phyloP scores from a whole-genome alignment of 2,797 vertebrate genomes.

The Helarctos malayanus region DNA sequence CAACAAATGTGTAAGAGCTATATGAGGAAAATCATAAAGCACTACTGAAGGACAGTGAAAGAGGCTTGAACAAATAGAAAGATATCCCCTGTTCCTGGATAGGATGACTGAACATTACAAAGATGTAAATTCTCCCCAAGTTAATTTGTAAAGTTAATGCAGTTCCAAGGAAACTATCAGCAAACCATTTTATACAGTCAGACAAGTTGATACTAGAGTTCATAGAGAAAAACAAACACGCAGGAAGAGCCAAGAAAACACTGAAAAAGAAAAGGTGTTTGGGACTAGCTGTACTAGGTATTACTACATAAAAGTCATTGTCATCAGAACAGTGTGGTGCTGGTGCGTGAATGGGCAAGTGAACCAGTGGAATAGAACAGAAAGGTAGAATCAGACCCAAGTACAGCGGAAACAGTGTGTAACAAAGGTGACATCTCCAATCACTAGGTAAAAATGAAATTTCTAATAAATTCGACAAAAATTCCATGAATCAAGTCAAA shows the following conservation, averaged over 20 bases:
- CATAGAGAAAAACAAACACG: not conserved
- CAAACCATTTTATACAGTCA: not conserved
- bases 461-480: not conserved
- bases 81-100: not conserved
- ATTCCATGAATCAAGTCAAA: not conserved
- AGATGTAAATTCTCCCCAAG: not conserved
- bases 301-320: not conserved
- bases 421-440: not conserved
- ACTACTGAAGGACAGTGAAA: not conserved
- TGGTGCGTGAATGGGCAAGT: not conserved
- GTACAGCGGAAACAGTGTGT: not conserved
- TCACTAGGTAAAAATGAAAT: not conserved
- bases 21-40: not conserved
- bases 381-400: not conserved
- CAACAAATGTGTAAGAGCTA: not conserved
- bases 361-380: not conserved
- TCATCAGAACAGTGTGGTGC: not conserved
- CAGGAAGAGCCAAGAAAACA: not conserved
- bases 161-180: not conserved
- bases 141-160: slow-evolving; percentile 21
- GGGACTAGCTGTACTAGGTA: not conserved
- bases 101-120: not conserved
- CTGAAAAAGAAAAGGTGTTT: not conserved
- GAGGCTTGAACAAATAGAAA: not conserved
- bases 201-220: not conserved